Conservation (phyloP, 2,888 invertebrate species). For the Melikaiella ostensackeni region DNA sequence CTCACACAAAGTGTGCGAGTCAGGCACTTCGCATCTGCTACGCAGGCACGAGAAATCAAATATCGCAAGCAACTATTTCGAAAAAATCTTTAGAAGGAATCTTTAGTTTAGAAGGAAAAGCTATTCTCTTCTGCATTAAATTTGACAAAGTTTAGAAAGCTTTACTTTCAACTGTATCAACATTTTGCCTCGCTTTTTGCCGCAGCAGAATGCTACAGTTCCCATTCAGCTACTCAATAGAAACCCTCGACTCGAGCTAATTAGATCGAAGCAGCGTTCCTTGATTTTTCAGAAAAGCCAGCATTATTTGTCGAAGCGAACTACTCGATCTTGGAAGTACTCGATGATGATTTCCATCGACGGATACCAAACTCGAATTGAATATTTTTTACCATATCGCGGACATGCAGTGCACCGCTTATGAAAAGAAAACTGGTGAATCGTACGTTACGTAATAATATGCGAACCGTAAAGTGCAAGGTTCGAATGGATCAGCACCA, state of each 20-base stretch:
- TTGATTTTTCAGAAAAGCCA: slow-evolving; percentile 21
- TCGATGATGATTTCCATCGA: slow-evolving; percentile 24
- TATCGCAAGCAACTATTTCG: too few relatives aligned
- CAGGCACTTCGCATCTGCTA: too few relatives aligned
- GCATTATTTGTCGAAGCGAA: not conserved
- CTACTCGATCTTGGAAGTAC: slow-evolving; percentile 33
- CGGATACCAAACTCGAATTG: not conserved
- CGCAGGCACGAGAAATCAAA: too few relatives aligned
- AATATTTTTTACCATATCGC: slow-evolving; percentile 52
- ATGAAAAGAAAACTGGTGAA: slow-evolving; percentile 63
- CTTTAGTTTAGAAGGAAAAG: not conserved
- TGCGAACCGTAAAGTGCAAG: slow-evolving; percentile 68
- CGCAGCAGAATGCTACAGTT: not conserved
- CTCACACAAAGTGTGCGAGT: too few relatives aligned
- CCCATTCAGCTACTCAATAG: not conserved
- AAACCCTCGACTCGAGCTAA: slow-evolving; percentile 10
- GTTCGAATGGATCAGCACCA: slow-evolving; percentile 67
- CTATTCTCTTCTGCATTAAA: not conserved
- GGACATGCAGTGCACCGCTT: slow-evolving; percentile 55
- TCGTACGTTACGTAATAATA: slow-evolving; percentile 69
- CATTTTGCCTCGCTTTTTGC: not conserved
- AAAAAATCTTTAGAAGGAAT: too few relatives aligned
- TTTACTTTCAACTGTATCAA: not conserved
- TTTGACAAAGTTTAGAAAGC: not conserved
- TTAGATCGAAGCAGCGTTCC: slow-evolving; percentile 15